Evolutionary conservation across 2,113 vertebrate genomes (phyloP).

Genomic region (Coryphaenoides rupestris): DNA sequence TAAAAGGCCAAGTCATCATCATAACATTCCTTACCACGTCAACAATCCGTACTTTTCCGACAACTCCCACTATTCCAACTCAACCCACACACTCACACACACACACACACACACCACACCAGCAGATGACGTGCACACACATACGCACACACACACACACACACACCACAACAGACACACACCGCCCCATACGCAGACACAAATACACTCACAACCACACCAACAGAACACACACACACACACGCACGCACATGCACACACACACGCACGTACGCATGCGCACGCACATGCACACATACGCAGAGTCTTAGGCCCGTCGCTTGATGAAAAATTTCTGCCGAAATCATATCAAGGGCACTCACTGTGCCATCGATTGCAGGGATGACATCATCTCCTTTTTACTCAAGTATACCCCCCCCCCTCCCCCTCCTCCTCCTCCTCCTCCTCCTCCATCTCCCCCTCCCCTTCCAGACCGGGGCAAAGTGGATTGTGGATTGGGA

Average conservation of each 20-base stretch:
- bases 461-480: background rate
- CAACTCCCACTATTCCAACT: background rate
- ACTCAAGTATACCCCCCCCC: background rate
- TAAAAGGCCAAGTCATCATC: slow-evolving; percentile 23
- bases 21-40: slow-evolving; percentile 21
- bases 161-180: background rate
- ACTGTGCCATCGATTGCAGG: slow-evolving; percentile 45
- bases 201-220: background rate
- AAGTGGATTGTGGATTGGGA: background rate
- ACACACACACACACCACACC: background rate
- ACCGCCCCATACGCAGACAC: background rate
- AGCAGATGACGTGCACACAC: background rate
- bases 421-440: background rate
- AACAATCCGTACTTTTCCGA: background rate
- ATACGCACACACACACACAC: background rate
- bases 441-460: background rate
- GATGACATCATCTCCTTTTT: slow-evolving; percentile 59
- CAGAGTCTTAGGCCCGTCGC: slow-evolving; percentile 36
- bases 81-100: background rate
- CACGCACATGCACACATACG: background rate
- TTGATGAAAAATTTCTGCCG: slow-evolving; percentile 51
- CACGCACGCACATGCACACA: background rate
- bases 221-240: background rate
- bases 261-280: background rate
- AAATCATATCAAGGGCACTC: slow-evolving; percentile 52